A percentile compares a stretch with the other conserved stretches of the same genome.
Conservation (phyloP, 2,888 invertebrate species). For the Macrosiphum euphorbiae region DNA sequence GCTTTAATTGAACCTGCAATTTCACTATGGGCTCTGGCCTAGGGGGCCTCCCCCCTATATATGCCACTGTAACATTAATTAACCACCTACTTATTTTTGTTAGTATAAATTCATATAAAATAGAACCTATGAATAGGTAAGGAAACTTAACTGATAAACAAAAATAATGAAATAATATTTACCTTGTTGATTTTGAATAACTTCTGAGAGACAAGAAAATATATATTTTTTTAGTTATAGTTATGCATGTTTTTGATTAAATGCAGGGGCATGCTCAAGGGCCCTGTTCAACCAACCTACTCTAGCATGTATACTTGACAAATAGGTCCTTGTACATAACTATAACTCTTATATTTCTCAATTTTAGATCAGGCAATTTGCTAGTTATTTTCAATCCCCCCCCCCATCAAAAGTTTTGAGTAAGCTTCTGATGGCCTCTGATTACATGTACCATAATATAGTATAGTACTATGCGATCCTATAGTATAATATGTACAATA, state of each 20-base stretch:
- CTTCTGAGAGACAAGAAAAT: slow-evolving; percentile 63
- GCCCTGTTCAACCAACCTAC: too few relatives aligned
- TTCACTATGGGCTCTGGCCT: too few relatives aligned
- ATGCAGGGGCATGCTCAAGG: too few relatives aligned
- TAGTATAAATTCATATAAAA: not conserved
- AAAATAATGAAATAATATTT: not conserved
- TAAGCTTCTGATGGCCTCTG: not conserved
- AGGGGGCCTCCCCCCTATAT: too few relatives aligned
- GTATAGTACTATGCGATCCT: not conserved
- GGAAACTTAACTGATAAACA: not conserved
- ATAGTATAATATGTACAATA: not conserved
- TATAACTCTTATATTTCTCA: too few relatives aligned
- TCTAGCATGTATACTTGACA: too few relatives aligned
- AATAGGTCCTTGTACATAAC: too few relatives aligned
- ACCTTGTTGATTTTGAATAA: slow-evolving; percentile 5
- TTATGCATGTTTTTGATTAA: not conserved
- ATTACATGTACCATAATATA: not conserved
- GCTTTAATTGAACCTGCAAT: too few relatives aligned
- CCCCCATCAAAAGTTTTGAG: too few relatives aligned
- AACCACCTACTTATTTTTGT: not conserved
- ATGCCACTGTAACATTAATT: not conserved
- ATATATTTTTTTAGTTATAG: not conserved
- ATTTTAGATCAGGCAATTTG: too few relatives aligned
- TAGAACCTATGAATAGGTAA: not conserved
- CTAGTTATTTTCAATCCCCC: too few relatives aligned